phyloP scores from a whole-genome alignment of 1,140 invertebrate species.

The Nasonia vitripennis region DNA sequence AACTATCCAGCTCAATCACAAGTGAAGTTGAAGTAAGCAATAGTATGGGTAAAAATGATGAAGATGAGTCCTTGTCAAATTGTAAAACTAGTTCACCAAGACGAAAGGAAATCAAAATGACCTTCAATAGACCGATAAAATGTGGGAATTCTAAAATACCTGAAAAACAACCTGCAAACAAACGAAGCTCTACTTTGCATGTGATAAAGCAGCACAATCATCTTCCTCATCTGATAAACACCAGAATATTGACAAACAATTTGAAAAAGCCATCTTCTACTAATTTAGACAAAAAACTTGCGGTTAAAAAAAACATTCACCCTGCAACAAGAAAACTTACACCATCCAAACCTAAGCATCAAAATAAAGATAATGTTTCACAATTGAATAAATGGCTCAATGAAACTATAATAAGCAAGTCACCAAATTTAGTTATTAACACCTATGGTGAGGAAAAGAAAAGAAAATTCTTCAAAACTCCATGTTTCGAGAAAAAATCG shows the following conservation, averaged over 20 bases:
- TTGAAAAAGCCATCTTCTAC: slow-evolving; percentile 16
- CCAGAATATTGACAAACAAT: slow-evolving; percentile 30
- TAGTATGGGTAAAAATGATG: slow-evolving; percentile 25
- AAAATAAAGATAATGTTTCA: slow-evolving; percentile 2
- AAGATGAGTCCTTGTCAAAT: slow-evolving; percentile 26
- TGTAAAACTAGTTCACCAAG: slow-evolving; percentile 18
- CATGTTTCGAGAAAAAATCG: slow-evolving; percentile 38
- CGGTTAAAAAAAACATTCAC: neutral
- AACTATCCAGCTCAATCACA: slow-evolving; percentile 59
- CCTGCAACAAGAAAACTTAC: slow-evolving; percentile 36
- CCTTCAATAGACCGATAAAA: slow-evolving; percentile 42
- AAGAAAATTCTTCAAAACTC: slow-evolving; percentile 27
- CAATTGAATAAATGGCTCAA: slow-evolving; percentile 19
- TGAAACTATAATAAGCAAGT: slow-evolving; percentile 52
- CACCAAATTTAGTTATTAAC: slow-evolving; percentile 50
- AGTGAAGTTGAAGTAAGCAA: slow-evolving; percentile 47
- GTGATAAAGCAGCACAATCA: slow-evolving; percentile 39
- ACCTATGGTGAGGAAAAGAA: neutral
- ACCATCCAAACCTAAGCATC: slow-evolving; percentile 26
- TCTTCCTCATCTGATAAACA: slow-evolving; percentile 19
- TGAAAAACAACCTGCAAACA: neutral
- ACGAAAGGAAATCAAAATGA: slow-evolving; percentile 39
- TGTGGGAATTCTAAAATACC: neutral
- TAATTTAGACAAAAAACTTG: slow-evolving; percentile 10
- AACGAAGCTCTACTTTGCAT: slow-evolving; percentile 22